Percentiles rank a stretch among this genome's conserved stretches.
These are phyloP conservation scores for Nibea coibor DNA, from an alignment of 2,113 vertebrate species.

Conservation along the genomic window DNA sequence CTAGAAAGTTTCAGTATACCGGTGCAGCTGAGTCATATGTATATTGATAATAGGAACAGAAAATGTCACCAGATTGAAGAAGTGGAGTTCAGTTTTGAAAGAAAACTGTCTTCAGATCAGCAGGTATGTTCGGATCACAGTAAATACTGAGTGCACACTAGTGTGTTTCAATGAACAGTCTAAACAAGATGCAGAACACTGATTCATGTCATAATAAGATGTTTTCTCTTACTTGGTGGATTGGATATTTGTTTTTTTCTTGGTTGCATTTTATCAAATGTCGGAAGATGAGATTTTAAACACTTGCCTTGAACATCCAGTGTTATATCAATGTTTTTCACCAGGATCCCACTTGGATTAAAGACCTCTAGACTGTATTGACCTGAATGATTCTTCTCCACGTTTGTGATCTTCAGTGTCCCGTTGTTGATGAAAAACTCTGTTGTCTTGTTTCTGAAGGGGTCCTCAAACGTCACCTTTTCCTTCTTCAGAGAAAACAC, in stretches of 20 bases:
- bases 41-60: background rate
- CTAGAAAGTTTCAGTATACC: background rate
- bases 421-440: constrained; percentile 54
- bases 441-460: constrained; percentile 9
- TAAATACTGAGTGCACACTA: too few relatives aligned
- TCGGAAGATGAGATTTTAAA: accelerated
- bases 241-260: background rate
- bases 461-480: background rate
- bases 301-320: constrained; percentile 68
- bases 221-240: background rate
- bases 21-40: background rate
- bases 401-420: constrained; percentile 57
- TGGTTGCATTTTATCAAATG: background rate
- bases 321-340: background rate
- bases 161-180: background rate
- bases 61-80: background rate
- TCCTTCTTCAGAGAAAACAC: constrained; percentile 48
- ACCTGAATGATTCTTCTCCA: constrained; percentile 58
- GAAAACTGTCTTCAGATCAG: background rate
- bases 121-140: background rate
- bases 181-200: background rate
- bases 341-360: accelerated
- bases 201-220: background rate
- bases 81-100: background rate
- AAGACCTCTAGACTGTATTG: constrained; percentile 26